Conservation (phyloP, 2,888 invertebrate species). For the Arenicola marina region DNA sequence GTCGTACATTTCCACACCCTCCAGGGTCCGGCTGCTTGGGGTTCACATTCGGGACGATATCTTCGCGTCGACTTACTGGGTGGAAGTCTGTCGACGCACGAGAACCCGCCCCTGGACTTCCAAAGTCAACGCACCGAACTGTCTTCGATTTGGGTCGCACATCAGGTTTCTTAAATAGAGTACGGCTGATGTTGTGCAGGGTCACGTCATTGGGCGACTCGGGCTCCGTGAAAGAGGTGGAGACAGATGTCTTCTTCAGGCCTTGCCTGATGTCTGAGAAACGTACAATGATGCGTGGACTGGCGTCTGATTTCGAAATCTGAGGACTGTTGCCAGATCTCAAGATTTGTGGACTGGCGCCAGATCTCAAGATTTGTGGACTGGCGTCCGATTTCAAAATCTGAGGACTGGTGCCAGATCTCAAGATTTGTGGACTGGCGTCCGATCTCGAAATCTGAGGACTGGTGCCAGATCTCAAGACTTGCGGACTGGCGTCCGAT, state of each 20-base stretch:
- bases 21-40: background rate
- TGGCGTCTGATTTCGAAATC: too few relatives aligned
- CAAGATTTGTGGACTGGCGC: too few relatives aligned
- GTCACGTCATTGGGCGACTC: background rate
- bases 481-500: too few relatives aligned
- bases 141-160: background rate
- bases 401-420: too few relatives aligned
- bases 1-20: background rate
- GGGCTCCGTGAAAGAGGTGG: background rate
- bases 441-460: too few relatives aligned
- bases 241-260: background rate
- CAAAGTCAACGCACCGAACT: background rate
- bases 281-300: background rate
- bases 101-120: background rate
- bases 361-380: too few relatives aligned
- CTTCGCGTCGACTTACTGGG: too few relatives aligned
- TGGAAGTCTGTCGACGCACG: background rate
- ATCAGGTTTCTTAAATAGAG: background rate
- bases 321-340: too few relatives aligned
- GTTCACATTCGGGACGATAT: too few relatives aligned
- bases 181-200: background rate
- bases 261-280: constrained; percentile 4
- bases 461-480: too few relatives aligned
- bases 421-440: too few relatives aligned
- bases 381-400: too few relatives aligned